Evolutionary conservation across 2,888 invertebrate genomes (phyloP).

Genomic region (Bellardia pandia): DNA sequence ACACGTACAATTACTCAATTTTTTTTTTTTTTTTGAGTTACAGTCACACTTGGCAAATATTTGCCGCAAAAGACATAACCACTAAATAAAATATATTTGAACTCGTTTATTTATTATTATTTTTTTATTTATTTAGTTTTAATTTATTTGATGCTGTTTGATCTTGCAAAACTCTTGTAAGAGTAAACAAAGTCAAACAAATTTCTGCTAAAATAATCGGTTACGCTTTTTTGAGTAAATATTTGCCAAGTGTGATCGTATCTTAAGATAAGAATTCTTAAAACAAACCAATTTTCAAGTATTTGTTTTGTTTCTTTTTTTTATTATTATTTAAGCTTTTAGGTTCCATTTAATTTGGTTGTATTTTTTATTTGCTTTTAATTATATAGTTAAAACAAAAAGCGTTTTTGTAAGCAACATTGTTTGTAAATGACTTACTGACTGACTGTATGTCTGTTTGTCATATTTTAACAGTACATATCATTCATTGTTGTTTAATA

Average conservation of each 20-base stretch:
- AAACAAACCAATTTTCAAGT: neutral
- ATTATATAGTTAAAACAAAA: neutral
- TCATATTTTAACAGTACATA: neutral
- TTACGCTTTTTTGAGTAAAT: too few species aligned
- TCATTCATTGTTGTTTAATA: conserved; percentile 28
- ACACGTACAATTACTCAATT: neutral
- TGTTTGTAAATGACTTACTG: neutral
- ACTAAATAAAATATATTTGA: too few species aligned
- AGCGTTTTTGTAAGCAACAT: neutral
- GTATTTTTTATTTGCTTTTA: conserved; percentile 26
- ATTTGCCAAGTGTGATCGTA: too few species aligned
- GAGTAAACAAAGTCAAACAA: too few species aligned
- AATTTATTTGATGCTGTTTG: too few species aligned
- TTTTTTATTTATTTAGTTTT: too few species aligned
- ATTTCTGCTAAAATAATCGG: too few species aligned
- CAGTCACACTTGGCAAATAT: too few species aligned
- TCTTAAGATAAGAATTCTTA: neutral
- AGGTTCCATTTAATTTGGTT: neutral
- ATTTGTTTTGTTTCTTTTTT: neutral
- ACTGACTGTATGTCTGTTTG: neutral
- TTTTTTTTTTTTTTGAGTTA: neutral
- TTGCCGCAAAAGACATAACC: too few species aligned
- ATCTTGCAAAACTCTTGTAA: too few species aligned
- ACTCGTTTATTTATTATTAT: too few species aligned
- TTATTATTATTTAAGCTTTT: neutral